Conservation (phyloP, 1,140 invertebrate species). For the Drosophila tropicalis region DNA sequence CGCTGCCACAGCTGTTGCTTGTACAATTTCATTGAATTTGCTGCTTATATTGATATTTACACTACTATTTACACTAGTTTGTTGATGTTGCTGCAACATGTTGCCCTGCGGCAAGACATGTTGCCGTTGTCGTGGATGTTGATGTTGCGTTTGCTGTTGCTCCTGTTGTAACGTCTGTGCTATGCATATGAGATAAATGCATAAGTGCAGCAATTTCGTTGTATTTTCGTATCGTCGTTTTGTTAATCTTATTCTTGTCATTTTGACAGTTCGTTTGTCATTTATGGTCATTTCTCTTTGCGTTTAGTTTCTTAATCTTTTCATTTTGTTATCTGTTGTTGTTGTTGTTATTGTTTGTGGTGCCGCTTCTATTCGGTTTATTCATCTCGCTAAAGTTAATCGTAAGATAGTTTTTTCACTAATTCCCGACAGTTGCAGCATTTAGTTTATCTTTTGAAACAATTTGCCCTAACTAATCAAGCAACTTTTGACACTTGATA, state of each 20-base stretch:
- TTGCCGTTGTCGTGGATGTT: slow-evolving; percentile 35
- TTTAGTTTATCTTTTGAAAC: slow-evolving; percentile 1
- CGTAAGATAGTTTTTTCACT: neutral
- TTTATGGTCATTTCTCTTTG: slow-evolving; percentile 57
- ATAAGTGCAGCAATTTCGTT: slow-evolving; percentile 61
- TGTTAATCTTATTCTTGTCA: slow-evolving; percentile 50
- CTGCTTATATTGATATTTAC: slow-evolving; percentile 79
- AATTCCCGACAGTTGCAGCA: slow-evolving; percentile 37
- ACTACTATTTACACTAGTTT: slow-evolving; percentile 81
- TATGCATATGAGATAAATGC: slow-evolving; percentile 71
- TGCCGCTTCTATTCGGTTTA: neutral
- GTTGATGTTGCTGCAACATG: slow-evolving; percentile 71
- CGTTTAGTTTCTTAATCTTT: slow-evolving; percentile 39
- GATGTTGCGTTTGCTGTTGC: neutral
- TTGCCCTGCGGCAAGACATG: slow-evolving; percentile 63
- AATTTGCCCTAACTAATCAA: slow-evolving; percentile 36
- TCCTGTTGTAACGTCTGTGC: slow-evolving; percentile 53
- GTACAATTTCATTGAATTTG: slow-evolving; percentile 80
- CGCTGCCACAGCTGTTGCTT: slow-evolving; percentile 55
- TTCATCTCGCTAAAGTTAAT: slow-evolving; percentile 21
- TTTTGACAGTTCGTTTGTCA: slow-evolving; percentile 80
- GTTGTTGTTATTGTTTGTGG: neutral
- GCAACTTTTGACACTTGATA: slow-evolving; percentile 65
- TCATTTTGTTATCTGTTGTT: slow-evolving; percentile 31
- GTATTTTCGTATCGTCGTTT: slow-evolving; percentile 9